These are phyloP conservation scores for Hippoglossus hippoglossus DNA, from an alignment of 2,797 vertebrate genomes.

Conservation along the genomic window DNA sequence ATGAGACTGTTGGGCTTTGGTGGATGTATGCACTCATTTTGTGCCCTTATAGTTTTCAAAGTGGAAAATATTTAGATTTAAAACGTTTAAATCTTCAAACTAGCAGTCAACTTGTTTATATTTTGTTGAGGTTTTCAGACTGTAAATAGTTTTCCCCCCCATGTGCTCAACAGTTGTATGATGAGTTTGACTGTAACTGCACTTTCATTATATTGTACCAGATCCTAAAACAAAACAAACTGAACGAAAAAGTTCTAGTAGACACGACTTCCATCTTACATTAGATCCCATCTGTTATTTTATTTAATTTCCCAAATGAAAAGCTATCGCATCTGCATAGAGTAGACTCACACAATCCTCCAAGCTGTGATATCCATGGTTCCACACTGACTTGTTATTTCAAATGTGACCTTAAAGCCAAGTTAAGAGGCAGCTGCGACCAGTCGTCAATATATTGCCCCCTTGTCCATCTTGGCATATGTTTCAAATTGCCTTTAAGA, in stretches of 20 bases:
- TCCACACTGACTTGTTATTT: constrained; percentile 30
- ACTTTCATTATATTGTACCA: not conserved
- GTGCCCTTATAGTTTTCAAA: not conserved
- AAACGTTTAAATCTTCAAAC: too few species aligned
- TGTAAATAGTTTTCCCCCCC: not conserved
- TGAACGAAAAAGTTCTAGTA: not conserved
- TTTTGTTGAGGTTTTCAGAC: not conserved
- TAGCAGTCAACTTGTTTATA: too few species aligned
- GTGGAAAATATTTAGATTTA: too few species aligned
- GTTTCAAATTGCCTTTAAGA: constrained; percentile 15
- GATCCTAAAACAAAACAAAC: not conserved
- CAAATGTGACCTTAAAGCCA: constrained; percentile 54
- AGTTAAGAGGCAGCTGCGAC: constrained; percentile 47
- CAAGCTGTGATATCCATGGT: constrained; percentile 29
- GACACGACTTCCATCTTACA: not conserved
- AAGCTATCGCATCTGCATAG: not conserved
- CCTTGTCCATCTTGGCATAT: constrained; percentile 1
- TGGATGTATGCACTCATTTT: too few species aligned
- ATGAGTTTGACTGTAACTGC: too few species aligned
- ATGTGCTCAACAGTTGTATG: not conserved
- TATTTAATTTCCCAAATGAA: not conserved
- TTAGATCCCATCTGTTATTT: not conserved
- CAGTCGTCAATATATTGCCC: too few species aligned
- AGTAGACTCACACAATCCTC: constrained; percentile 17
- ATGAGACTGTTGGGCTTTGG: too few species aligned